Conservation (phyloP, 2,888 invertebrate species). For the Mythimna vitellina region DNA sequence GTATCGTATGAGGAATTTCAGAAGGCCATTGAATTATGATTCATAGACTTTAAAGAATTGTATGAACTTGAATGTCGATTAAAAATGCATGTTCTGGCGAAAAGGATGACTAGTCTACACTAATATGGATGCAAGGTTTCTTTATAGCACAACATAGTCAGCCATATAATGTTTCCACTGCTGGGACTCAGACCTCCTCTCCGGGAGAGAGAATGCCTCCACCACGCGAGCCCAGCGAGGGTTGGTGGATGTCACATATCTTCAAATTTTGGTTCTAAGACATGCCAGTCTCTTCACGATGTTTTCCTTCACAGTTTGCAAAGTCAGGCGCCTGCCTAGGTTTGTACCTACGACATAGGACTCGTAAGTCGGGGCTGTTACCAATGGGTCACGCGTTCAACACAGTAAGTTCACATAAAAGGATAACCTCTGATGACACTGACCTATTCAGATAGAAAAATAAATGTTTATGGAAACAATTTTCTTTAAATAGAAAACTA, state of each 20-base stretch:
- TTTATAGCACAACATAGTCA: too few relatives aligned
- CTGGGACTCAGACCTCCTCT: too few relatives aligned
- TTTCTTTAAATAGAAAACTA: neutral
- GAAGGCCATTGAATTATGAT: slow-evolving; percentile 44
- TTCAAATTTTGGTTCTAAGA: too few relatives aligned
- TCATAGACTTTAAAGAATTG: slow-evolving; percentile 34
- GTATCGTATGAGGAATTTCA: slow-evolving; percentile 36
- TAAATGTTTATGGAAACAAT: neutral
- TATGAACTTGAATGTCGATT: slow-evolving; percentile 31
- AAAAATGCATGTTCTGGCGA: slow-evolving; percentile 23
- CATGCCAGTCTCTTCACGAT: too few relatives aligned
- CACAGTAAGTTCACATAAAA: neutral
- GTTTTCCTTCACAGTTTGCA: too few relatives aligned
- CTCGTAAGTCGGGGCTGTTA: too few relatives aligned
- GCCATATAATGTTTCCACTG: too few relatives aligned
- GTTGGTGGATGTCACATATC: too few relatives aligned
- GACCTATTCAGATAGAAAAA: slow-evolving; percentile 1
- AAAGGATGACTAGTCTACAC: slow-evolving; percentile 36
- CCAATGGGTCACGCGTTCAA: neutral
- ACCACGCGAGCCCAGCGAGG: too few relatives aligned
- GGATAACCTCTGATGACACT: slow-evolving; percentile 14
- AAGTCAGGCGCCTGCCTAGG: too few relatives aligned
- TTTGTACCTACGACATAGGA: too few relatives aligned
- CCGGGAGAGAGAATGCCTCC: too few relatives aligned
- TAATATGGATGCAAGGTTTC: neutral